Base-by-base conservation (phyloP, 2,888 invertebrate species). In the Serrognathus titanus region DNA sequence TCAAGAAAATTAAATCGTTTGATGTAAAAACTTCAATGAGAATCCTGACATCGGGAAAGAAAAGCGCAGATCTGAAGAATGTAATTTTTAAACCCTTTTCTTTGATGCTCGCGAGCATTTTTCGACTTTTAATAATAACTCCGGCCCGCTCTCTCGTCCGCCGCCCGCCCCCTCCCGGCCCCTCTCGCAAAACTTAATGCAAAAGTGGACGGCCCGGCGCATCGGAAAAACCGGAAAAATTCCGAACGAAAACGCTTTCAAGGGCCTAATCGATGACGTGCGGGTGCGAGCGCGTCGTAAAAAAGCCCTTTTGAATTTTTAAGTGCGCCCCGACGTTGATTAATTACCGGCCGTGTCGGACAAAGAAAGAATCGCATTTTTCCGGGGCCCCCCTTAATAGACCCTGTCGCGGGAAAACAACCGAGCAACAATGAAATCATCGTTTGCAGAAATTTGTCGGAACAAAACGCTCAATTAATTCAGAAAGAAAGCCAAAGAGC, bases 261-360 rank as follows among this genome's bases (percentile, higher is more conserved):
- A 61, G 62, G 16, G 43, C 20, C 20, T 48, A 63, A 63, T 63
- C 63, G 63, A 31, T 31, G 24, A 63, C 61, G 58, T 56, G 59
- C 56, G 57, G 63, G 53, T 54, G 62, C 60, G 56, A 61, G 62
- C 56, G 53, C 53, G 61, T 46, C 59, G 63, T 16, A 68, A 67
- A 68, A 67, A 64, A 61, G 61, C 62, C 52, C 65, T 56, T 62
- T 70, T 68, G 62, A 66, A 67, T 71, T 71, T 71, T 71, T 71
- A 71, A 71, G 71, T 75, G 75, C 63, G 66, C 68, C 64, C 65
- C 66, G 73, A 71, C 72, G 66, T 67, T 73, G 75, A 75, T 74
- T 70, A 69, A 75, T 75, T 61, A 65, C 66, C 58, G 46, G 49
- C 47, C 54, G 43, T 51, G 50, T 51, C 47, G 48, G 48, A 54